Conservation (phyloP, 64 coral and sea anemone genomes). For the Dendronephthya gigantea region DNA sequence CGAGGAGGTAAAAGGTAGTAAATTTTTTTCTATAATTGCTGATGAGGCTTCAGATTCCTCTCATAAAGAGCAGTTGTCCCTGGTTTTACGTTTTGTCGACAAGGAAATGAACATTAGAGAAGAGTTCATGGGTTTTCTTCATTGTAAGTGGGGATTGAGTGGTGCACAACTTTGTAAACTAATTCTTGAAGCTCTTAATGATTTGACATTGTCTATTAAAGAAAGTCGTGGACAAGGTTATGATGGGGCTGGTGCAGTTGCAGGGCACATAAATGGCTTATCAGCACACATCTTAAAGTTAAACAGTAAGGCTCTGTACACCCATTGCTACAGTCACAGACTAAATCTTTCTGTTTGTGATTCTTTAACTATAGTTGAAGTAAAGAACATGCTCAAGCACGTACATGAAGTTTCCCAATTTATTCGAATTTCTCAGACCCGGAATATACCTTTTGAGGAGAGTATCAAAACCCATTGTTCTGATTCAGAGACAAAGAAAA, state of each 20-base stretch:
- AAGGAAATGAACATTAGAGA: background rate
- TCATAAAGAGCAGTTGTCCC: slow-evolving; percentile 25
- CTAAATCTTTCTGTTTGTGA: slow-evolving; percentile 15
- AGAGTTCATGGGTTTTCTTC: background rate
- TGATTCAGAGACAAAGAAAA: background rate
- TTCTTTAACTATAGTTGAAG: background rate
- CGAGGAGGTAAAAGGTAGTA: background rate
- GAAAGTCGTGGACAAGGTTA: slow-evolving; percentile 25
- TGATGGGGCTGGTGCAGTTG: slow-evolving; percentile 1
- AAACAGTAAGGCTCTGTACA: background rate
- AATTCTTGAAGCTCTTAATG: background rate
- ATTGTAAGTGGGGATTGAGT: background rate
- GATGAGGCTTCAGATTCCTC: slow-evolving; percentile 23
- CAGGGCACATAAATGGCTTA: background rate
- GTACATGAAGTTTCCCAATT: slow-evolving; percentile 24
- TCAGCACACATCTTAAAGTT: background rate
- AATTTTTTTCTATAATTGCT: slow-evolving; percentile 24
- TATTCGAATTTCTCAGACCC: slow-evolving; percentile 9
- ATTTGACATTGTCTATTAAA: slow-evolving; percentile 5
- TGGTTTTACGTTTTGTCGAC: slow-evolving; percentile 22
- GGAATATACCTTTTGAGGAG: background rate
- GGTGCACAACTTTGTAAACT: background rate
- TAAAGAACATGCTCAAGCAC: slow-evolving; percentile 27
- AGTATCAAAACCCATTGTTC: slow-evolving; percentile 8
- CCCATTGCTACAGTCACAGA: slow-evolving; percentile 6